phyloP scores from a whole-genome alignment of 2,113 vertebrate genomes.

The Cairina moschata region DNA sequence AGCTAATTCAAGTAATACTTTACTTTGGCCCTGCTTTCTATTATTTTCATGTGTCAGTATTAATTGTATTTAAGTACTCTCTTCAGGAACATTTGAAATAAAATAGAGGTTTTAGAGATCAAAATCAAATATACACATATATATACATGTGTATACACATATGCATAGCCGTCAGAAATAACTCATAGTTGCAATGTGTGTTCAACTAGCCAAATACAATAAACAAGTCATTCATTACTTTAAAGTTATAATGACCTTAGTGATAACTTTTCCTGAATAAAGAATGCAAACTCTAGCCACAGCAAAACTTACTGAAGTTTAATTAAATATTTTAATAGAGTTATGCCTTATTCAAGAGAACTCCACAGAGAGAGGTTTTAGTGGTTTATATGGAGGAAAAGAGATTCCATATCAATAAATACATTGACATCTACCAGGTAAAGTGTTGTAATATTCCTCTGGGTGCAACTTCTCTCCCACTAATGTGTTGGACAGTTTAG shows the following conservation, averaged over 20 bases:
- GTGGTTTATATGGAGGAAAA: not conserved
- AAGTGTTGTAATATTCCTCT: constrained; percentile 15
- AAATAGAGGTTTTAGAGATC: constrained; percentile 15
- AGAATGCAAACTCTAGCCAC: not conserved
- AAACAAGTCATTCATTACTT: not conserved
- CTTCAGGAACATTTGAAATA: constrained; percentile 37
- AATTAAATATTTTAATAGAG: not conserved
- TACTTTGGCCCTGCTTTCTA: constrained; percentile 22
- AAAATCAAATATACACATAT: not conserved
- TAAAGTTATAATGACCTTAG: not conserved
- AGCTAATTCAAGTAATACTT: constrained; percentile 37
- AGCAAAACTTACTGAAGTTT: not conserved
- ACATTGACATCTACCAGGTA: constrained; percentile 14
- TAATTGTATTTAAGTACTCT: constrained; percentile 39
- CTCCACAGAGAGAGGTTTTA: not conserved
- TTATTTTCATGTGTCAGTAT: constrained; percentile 15
- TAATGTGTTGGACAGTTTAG: not conserved
- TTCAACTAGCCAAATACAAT: not conserved
- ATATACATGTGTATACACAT: not conserved
- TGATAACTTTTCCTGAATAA: not conserved
- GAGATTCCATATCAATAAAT: not conserved
- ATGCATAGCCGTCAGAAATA: not conserved
- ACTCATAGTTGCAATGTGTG: not conserved
- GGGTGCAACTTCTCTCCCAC: not conserved
- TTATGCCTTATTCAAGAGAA: not conserved